Evolutionary conservation across 2,113 vertebrate genomes (phyloP), one percentile per base, ranked within the genome.

Genomic region (Cyprinodon brontotheroides): DNA sequence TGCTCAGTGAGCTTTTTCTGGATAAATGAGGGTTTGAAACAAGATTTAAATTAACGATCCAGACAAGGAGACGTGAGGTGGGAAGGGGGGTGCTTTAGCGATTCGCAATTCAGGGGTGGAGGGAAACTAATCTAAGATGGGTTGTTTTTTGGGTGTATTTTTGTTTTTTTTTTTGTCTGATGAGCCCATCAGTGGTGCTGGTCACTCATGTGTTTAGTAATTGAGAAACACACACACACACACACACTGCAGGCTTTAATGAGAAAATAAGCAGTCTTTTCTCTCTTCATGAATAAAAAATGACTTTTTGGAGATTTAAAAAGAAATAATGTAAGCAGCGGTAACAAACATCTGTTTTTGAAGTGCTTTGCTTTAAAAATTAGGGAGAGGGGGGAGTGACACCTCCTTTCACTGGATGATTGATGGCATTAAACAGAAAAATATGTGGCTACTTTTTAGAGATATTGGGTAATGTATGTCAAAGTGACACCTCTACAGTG

Each of bases 141-240:
- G 64, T 43, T 60, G n/a, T 65, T 40, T 64, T 59, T 22, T 59
- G 50, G 20, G 50, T 6, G 15, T 57, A 13, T 39, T n/a, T 22
- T 43, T 64, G 8, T 64, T 64, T 36, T 61, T 68, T 68, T 66
- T 81, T 68, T 70, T 70, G 78, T 81, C 78, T 86, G 87, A 86
- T 72, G 81, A 80, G 75, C 81, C 78, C 79, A 80, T 86, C 81
- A 82, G 62, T 74, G 81, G 72, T 74, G 86, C 84, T 83, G 84
- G 88, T 86, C 88, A 86, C 75, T 85, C 84, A 81, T 90, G 88
- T 89, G 88, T 88, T 73, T 74, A 90, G 83, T 86, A 78, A 87
- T 86, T 84, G 84, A 83, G 79, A 73, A 86, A 84, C 62, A 62
- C 77, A n/a, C 50, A n/a, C 29, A 29, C 29, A 29, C 29, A 29